Evolutionary conservation across 2,888 invertebrate genomes (phyloP), one percentile per base, ranked within the genome.

Genomic region (Hoplodrina ambigua): DNA sequence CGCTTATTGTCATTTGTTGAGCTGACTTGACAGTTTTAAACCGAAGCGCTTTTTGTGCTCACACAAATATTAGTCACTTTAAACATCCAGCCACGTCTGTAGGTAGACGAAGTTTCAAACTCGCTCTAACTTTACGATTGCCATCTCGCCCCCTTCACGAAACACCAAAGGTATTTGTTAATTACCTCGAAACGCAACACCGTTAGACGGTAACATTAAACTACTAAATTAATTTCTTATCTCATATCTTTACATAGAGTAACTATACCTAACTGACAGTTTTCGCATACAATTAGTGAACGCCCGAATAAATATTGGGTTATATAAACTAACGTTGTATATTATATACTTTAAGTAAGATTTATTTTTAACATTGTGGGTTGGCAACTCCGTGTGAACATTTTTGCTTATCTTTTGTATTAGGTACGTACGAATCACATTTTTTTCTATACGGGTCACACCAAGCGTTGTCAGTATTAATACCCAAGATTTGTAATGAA

Each of bases 1-100:
- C 88, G 90, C 87, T 90, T 86, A 77, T 88, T 91, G 90, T 92
- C 90, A 90, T 93, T 93, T 91, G 89, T 92, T 83, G 81, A 81
- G 86, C 88, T 92, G 91, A 91, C 90, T 91, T 90, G 91, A 88
- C 93, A 91, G 84, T 89, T 91, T 78, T 67, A 75, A 84, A 80
- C 49, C 55, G 8, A 69, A 77, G 59, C 68, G 69, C 68, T 82
- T 85, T 86, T 73, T 65, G 68, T 50, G 25, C n/a, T 53, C 58
- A 57, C 67, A 65, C 66, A 75, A 83, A 80, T 76, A 75, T 75
- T 55, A 58, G 53, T 57, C 62, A 56, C 20, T 69, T 71, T 41
- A n/a, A 72, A 54, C 71, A 73, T 62, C 52, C 58, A 83, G 56
- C 20, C 72, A 73, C 63, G 77, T 80, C 69, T 53, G 62, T 37